Evolutionary conservation across 2,888 invertebrate species (phyloP), one percentile per base, ranked within the genome.

Genomic region (Cephus runcator): DNA sequence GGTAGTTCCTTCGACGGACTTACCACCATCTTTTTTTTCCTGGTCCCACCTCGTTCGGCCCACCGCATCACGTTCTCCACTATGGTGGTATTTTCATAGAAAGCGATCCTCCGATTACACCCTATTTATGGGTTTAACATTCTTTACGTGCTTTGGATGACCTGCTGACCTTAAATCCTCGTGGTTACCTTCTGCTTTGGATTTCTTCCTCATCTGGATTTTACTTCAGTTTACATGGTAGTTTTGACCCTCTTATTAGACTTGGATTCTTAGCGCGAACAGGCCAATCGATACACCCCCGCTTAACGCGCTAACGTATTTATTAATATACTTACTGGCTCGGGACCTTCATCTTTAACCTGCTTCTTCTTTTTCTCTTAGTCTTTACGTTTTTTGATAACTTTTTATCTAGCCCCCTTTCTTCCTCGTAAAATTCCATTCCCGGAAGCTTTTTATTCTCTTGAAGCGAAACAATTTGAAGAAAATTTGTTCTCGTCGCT

Each of bases 201-300:
- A 68, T 35, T 31, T 77, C 74, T 78, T 40, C 71, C 75, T 71
- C 75, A 74, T 69, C n/a, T 69, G 76, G 79, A 77, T 76, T 77
- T 74, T 80, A 74, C 77, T 76, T 69, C 79, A 79, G 81, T 79
- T 81, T 80, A 23, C 56, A 9, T 71, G 71, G 81, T 83, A 84
- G 83, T 83, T 81, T 83, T 83, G 84, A 83, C 86, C 86, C 85
- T 86, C 85, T 84, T 83, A 85, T 86, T 85, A 85, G 82, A 78
- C 12, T 34, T 34, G 71, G 23, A 71, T 31, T 34, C 12, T 34
- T 12, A 12, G 71, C 71, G 71, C 12, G 31, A 12, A 23, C 31
- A 4, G 33, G 9, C 71, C 33, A 31, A 31, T 71, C 23, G 33
- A 12, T 34, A 31, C 31, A 31, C 34, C 35, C 74, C 23, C 35